These are phyloP conservation scores for zebrafish (Danio rerio) DNA, from an alignment of 2,113 vertebrate species.

Conservation along the genomic window GRCz12tu NC_133200.1:35054501-35055000, in stretches of 20 bases:
- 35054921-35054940: constrained; percentile 60
- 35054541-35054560: no score
- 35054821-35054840: constrained; percentile 65
- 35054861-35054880: constrained; percentile 62
- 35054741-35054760: not conserved
- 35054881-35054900: constrained; percentile 66
- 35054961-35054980: constrained; percentile 1
- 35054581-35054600: no score
- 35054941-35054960: constrained; percentile 31
- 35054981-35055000: constrained; percentile 30
- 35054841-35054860: constrained; percentile 57
- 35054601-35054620: no score
- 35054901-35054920: constrained; percentile 70
- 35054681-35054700: no score
- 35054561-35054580: no score
- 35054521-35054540: no score
- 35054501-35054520: no score
- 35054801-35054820: constrained; percentile 64
- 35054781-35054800: constrained; percentile 51
- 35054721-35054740: no score
- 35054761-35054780: constrained; percentile 10
- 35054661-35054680: no score
- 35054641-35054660: no score
- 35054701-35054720: no score
- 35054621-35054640: no score